Base-by-base conservation (phyloP, 2,888 invertebrate species). In the Acrobasis suavella region DNA sequence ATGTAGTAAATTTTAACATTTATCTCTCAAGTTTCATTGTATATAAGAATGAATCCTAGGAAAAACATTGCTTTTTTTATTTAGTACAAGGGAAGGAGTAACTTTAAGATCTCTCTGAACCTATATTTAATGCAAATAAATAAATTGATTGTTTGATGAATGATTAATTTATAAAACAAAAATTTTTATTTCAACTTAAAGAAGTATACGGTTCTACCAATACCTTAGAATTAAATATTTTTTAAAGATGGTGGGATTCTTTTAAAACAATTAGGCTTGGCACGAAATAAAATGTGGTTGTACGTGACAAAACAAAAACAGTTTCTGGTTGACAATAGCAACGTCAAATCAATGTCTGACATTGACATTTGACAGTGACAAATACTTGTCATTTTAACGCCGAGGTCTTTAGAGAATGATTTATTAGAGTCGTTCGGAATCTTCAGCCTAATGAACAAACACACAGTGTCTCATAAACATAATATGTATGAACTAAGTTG, bases 361-460 rank as follows among this genome's bases (percentile, higher is more conserved):
- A 49, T 58, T 58, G 56, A 56, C 55, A 46, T 58, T 58, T 49
- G 58, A 49, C 58, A 58, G 15, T 49, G 58, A 58, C 58, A 49
- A 58, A 58, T 46, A 46, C 8, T n/a, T 58, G 46, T 58, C 58
- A 39, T 9, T 39, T 39, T 7, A 42, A 37, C 16, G 37, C 37
- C 32, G 38, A 38, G 37, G 15, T n/a, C 15, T 54, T 54, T 54
- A n/a, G 14, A 54, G 38, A 22, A 32, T 58, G 58, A 58, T 49
- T 49, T 49, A 58, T 49, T 22, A 22, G 32, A 32, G 10, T 49
- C 17, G 49, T 58, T 16, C n/a, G 15, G 37, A 7, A 37, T 58
- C 15, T 58, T 16, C 16, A 42, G 58, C n/a, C 32, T 15, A 17
- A 46, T 58, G 22, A 58, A 14, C 46, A 50, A n/a, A 37, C 46